These are phyloP conservation scores for Bugula neritina DNA, from an alignment of 2,888 invertebrate genomes.

Conservation along the genomic window DNA sequence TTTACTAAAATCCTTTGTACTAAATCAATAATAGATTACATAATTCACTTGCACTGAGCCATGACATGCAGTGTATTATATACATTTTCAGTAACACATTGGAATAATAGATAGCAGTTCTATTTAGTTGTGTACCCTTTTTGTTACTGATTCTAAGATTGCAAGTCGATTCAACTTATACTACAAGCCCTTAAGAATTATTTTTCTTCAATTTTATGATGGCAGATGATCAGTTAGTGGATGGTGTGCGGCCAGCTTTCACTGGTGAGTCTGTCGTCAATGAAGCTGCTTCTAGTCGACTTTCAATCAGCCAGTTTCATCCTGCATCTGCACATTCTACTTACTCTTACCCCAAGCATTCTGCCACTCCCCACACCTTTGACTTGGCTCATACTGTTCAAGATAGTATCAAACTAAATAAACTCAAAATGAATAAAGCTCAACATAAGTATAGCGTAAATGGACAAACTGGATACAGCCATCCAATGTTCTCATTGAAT, in stretches of 20 bases:
- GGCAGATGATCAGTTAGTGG: neutral
- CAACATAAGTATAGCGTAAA: neutral
- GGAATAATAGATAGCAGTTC: too few species aligned
- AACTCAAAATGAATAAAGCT: neutral
- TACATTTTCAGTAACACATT: too few species aligned
- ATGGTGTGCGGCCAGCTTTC: constrained; percentile 2
- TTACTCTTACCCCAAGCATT: neutral
- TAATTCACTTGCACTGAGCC: too few species aligned
- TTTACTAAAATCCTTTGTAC: too few species aligned
- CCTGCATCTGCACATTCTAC: neutral
- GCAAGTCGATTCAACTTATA: too few species aligned
- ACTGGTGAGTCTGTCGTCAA: neutral
- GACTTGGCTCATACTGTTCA: neutral
- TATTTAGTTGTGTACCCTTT: too few species aligned
- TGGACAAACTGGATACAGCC: too few species aligned
- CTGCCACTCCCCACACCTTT: neutral
- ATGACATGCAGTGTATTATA: too few species aligned
- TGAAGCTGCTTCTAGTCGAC: neutral
- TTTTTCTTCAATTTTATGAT: neutral
- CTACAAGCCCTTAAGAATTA: too few species aligned
- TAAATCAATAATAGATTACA: too few species aligned
- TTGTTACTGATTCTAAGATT: too few species aligned
- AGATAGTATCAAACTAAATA: constrained; percentile 4
- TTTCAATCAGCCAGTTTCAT: neutral
- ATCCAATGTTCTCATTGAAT: neutral